A percentile compares a stretch with the other conserved stretches of the same genome.
Evolutionary conservation across 2,797 vertebrate genomes (phyloP).

Genomic region (Melanotaenia parkinsoni): DNA sequence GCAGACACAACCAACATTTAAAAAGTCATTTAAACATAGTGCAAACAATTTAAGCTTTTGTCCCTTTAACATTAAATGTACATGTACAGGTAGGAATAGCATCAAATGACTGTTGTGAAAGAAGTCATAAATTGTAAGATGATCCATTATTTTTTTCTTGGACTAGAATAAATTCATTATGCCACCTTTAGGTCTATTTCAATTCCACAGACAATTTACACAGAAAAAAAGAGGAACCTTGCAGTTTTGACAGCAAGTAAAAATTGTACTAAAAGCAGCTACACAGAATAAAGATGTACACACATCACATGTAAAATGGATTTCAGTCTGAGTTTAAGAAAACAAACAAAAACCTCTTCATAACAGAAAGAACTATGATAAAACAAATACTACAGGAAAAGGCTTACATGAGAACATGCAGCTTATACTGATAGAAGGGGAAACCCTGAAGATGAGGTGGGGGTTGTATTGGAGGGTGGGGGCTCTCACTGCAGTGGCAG

Average conservation of each 20-base stretch:
- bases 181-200: background rate
- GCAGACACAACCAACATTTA: slow-evolving; percentile 17
- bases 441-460: slow-evolving; percentile 20
- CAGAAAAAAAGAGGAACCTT: too few species aligned
- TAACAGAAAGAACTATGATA: background rate
- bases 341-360: background rate
- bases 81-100: background rate
- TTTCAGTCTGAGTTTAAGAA: background rate
- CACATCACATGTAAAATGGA: background rate
- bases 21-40: slow-evolving; percentile 10
- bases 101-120: background rate
- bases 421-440: slow-evolving; percentile 11
- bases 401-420: background rate
- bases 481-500: slow-evolving; percentile 40
- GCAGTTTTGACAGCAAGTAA: background rate
- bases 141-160: too few species aligned
- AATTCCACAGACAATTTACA: background rate
- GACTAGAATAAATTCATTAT: background rate
- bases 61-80: background rate
- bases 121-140: background rate
- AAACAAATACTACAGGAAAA: background rate
- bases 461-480: slow-evolving; percentile 4
- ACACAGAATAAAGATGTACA: background rate
- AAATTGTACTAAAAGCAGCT: background rate
- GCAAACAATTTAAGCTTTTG: slow-evolving; percentile 1